Conservation (phyloP, 2,888 invertebrate genomes). For the Poecilobothrus nobilitatus region DNA sequence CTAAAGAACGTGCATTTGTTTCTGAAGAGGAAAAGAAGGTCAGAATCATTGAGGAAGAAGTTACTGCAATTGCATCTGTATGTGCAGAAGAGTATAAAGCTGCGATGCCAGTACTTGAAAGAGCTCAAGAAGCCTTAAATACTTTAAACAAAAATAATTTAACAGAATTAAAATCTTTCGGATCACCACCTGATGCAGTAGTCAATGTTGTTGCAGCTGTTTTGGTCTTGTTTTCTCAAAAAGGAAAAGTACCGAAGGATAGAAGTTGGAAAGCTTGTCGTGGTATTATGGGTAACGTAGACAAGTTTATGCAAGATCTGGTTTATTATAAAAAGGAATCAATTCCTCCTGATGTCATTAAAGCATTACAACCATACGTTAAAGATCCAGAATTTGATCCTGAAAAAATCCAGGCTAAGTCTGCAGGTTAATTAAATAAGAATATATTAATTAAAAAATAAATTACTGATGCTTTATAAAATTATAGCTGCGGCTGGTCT, state of each 20-base stretch:
- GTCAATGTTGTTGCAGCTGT: conserved; percentile 81
- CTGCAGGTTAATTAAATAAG: conserved; percentile 43
- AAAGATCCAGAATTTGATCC: conserved; percentile 70
- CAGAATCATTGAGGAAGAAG: conserved; percentile 78
- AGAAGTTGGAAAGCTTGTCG: conserved; percentile 88
- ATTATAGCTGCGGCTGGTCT: conserved; percentile 77
- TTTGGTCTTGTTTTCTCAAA: conserved; percentile 71
- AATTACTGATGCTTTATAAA: background rate
- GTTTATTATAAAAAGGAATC: conserved; percentile 89
- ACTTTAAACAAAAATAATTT: conserved; percentile 89
- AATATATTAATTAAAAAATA: too few relatives aligned
- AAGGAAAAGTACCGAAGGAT: conserved; percentile 83
- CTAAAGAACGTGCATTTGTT: conserved; percentile 72
- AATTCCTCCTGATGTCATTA: conserved; percentile 78
- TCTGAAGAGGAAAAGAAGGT: conserved; percentile 86
- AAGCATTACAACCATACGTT: conserved; percentile 56
- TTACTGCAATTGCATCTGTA: conserved; percentile 71
- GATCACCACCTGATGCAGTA: conserved; percentile 82
- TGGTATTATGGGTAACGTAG: conserved; percentile 82
- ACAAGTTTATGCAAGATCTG: conserved; percentile 73
- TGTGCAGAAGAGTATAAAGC: conserved; percentile 84
- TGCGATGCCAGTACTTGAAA: conserved; percentile 83
- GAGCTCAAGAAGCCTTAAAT: conserved; percentile 83
- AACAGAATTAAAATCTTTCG: conserved; percentile 90
- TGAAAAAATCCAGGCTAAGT: conserved; percentile 75